Evolutionary conservation across 2,113 vertebrate genomes (phyloP), one percentile per base, ranked within the genome.

Genomic region (Aramus guarauna): DNA sequence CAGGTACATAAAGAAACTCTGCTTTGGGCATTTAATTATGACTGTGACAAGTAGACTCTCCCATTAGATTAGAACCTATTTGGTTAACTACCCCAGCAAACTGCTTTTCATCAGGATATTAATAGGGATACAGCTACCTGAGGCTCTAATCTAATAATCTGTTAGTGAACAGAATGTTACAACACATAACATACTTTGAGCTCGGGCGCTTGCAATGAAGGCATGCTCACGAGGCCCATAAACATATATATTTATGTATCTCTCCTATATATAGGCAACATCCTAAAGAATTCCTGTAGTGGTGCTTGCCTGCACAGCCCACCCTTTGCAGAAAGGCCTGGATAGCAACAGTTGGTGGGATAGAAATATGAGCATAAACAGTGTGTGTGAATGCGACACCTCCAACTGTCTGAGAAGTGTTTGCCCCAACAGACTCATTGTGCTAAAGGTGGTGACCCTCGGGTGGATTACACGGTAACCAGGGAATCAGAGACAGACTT

Each of bases 401-500:
- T 92, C 36, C 34, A 47, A 10, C 26, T 68, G 62, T 9, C 32
- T 24, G 15, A 64, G 7, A 76, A 74, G 50, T 6, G 1, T 34
- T 24, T 36, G 50, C 21, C 43, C 24, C n/a, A 77, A 36, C 50
- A 90, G 53, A 52, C 8, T 17, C 67, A 34, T 11, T 4, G n/a
- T 12, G 45, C 47, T 83, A n/a, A 59, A 69, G 58, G 53, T 5
- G 22, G 43, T 0, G 2, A 64, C 21, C 4, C 43, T 52, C 4
- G 1, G 4, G 19, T 32, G 29, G 32, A 14, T 76, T 79, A 76
- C 37, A 32, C 3, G 15, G 37, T 50, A 76, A 83, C 0, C 0
- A 1, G 26, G 26, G 41, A 72, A 68, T 52, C 11, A 50, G 39
- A 66, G 45, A 47, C 29, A n/a, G 10, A 63, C 21, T 81, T 27